These are phyloP conservation scores for Centruroides vittatus DNA, from an alignment of 1,140 invertebrate species.

Conservation along the genomic window DNA sequence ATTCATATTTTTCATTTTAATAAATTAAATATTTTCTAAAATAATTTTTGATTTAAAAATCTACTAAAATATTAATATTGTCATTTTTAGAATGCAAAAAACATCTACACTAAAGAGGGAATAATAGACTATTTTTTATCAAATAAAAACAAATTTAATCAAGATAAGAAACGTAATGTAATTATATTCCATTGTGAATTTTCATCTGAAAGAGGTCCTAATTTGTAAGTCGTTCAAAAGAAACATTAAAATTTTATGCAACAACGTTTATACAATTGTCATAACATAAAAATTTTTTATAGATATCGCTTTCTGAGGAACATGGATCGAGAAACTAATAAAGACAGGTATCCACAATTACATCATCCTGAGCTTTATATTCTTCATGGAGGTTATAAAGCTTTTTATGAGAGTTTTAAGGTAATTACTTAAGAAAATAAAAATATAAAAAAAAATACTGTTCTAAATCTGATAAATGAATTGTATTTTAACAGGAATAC, in stretches of 20 bases:
- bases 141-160: background rate
- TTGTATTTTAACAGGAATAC: constrained; percentile 28
- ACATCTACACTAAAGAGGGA: constrained; percentile 63
- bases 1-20: too few relatives aligned
- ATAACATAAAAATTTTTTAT: too few relatives aligned
- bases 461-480: too few relatives aligned
- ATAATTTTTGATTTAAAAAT: too few relatives aligned
- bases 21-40: too few relatives aligned
- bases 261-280: too few relatives aligned
- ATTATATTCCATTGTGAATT: constrained; percentile 98
- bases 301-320: constrained; percentile 58
- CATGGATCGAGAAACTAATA: constrained; percentile 64
- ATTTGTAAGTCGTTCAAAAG: constrained; percentile 38
- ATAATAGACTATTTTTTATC: constrained; percentile 30
- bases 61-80: too few relatives aligned
- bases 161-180: constrained; percentile 45
- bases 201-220: constrained; percentile 85
- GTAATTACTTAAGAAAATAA: too few relatives aligned
- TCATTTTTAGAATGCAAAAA: constrained; percentile 45
- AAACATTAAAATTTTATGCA: background rate
- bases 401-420: constrained; percentile 50
- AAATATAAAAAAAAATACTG: too few relatives aligned
- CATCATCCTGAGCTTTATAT: constrained; percentile 91
- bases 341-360: constrained; percentile 68
- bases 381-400: constrained; percentile 84